Evolutionary conservation across 2,797 vertebrate genomes (phyloP), one percentile per base, ranked within the genome.

Genomic region (Pipistrellus nathusii): DNA sequence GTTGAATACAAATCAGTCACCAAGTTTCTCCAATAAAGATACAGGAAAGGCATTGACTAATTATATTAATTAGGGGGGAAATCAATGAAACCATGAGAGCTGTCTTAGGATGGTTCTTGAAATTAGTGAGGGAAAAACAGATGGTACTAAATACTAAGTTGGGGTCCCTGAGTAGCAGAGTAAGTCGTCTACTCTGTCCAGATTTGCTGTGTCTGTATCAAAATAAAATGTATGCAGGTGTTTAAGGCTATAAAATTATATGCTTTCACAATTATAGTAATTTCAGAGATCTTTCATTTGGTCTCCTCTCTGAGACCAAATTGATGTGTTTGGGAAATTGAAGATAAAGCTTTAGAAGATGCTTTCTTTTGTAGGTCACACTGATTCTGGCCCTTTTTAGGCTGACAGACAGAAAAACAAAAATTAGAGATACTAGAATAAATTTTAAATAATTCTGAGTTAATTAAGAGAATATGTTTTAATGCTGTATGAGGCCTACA

Each of bases 21-120:
- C 48, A 91, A 78, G 27, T 96, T 93, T 96, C n/a, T 88, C 57
- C 69, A 85, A 75, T 48, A 93, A 93, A 94, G 87, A 81, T 27
- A 55, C 41, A 23, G n/a, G 32, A 90, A 51, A 46, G 17, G 44
- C 44, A 44, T 44, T 44, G 10, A 44, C 44, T 44, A 41, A 41
- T 41, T 41, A 44, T 11, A 44, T 44, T 44, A 44, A 44, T 44
- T 44, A 41, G 44, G 44, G 10, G 44, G 10, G 44, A 44, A 44
- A 44, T 44, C 53, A 80, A 76, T 46, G n/a, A 85, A 82, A 72
- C 35, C 32, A 93, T 11, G 18, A 92, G 12, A 85, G 17, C 20
- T 32, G 44, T 88, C 46, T 89, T 46, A 90, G 83, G 71, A 73
- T 94, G 32, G 51, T 86, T 94, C 32, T 85, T 81, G 41, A 87